Percentiles rank a stretch among this genome's conserved stretches.
phyloP scores from a whole-genome alignment of 2,113 vertebrate species.

The Colinus virginianus region DNA sequence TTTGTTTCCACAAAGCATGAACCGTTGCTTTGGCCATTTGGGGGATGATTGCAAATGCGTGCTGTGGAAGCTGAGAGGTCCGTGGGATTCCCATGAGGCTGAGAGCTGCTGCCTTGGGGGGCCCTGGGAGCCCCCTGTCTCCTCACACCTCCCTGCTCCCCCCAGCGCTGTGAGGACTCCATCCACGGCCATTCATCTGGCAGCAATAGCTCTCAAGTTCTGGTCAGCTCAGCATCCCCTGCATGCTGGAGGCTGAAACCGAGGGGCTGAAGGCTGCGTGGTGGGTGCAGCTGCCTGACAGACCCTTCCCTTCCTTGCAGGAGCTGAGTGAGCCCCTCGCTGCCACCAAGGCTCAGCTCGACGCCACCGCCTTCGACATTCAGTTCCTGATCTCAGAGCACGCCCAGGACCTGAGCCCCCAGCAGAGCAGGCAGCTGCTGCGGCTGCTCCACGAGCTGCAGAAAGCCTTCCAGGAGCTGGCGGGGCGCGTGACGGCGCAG shows the following conservation, averaged over 20 bases:
- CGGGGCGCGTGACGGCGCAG: constrained; percentile 75
- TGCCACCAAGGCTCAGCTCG: constrained; percentile 82
- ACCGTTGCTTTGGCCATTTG: neutral
- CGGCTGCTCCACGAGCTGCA: constrained; percentile 89
- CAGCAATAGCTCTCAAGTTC: fast-evolving
- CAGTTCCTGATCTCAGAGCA: constrained; percentile 92
- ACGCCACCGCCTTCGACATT: constrained; percentile 80
- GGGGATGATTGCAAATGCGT: neutral
- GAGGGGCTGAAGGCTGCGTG: neutral
- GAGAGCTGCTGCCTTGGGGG: neutral
- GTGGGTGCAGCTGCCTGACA: neutral
- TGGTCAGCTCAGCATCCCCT: neutral
- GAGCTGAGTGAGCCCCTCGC: constrained; percentile 80
- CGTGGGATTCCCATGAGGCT: neutral
- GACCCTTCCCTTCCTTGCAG: constrained; percentile 55
- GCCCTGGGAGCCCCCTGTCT: neutral
- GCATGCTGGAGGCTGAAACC: neutral
- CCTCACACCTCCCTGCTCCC: neutral
- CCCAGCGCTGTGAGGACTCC: fast-evolving
- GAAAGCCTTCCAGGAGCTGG: constrained; percentile 83
- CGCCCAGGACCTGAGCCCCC: constrained; percentile 86
- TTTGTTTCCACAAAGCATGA: fast-evolving
- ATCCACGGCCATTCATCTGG: neutral
- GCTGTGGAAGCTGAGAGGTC: neutral
- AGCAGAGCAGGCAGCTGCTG: constrained; percentile 88